These are phyloP conservation scores for Nymphicus hollandicus DNA, from an alignment of 2,113 vertebrate species.

Conservation along the genomic window DNA sequence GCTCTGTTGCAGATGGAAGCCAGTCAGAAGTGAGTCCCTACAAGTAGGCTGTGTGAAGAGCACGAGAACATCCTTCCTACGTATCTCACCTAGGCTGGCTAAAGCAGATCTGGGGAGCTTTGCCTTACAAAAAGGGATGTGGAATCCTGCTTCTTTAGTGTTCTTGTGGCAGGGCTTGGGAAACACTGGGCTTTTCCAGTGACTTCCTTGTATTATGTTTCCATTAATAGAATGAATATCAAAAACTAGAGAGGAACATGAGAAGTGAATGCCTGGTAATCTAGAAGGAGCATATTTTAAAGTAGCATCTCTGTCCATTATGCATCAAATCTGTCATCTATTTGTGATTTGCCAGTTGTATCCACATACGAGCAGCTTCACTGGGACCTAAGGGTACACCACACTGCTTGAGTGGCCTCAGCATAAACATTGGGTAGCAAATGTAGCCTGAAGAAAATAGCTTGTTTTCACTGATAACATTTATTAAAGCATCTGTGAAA, in stretches of 20 bases:
- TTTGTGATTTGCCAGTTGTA: background rate
- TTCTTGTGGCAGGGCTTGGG: background rate
- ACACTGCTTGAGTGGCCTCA: background rate
- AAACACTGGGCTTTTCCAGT: background rate
- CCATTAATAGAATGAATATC: background rate
- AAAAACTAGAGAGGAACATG: background rate
- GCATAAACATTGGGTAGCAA: background rate
- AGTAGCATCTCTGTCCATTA: background rate
- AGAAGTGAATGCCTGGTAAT: background rate
- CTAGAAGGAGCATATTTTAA: background rate
- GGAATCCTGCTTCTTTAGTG: background rate
- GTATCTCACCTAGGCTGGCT: background rate
- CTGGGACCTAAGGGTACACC: background rate
- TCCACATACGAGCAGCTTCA: background rate
- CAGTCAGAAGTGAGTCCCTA: slow-evolving; percentile 89
- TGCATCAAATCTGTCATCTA: background rate
- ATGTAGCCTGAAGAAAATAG: background rate
- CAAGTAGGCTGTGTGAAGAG: background rate
- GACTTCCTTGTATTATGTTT: background rate
- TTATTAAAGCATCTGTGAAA: background rate
- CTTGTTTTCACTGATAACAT: background rate
- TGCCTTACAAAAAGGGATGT: background rate
- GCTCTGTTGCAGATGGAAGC: slow-evolving; percentile 95
- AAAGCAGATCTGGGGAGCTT: background rate
- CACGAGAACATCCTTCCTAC: background rate